Percentiles rank a stretch among this genome's conserved stretches.
Conservation (phyloP, 2,113 vertebrate species). For the Mungos mungo region DNA sequence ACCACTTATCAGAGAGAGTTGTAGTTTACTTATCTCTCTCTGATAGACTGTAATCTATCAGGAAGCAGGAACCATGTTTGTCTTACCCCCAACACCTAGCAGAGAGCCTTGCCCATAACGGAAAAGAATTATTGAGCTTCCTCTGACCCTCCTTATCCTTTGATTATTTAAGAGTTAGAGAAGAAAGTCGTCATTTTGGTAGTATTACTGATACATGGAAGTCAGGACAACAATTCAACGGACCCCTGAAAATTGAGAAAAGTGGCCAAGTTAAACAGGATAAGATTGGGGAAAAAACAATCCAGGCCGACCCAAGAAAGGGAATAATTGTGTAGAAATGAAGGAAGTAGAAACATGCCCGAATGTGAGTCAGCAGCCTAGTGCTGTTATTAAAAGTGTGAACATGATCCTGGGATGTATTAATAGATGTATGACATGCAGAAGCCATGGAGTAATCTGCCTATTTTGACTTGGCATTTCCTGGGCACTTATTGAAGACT, state of each 20-base stretch:
- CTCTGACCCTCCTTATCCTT: background rate
- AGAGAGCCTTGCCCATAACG: background rate
- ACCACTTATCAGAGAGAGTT: background rate
- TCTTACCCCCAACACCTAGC: background rate
- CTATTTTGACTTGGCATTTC: slow-evolving; percentile 68
- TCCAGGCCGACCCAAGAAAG: slow-evolving; percentile 44
- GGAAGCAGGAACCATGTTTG: background rate
- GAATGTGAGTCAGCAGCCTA: slow-evolving; percentile 77
- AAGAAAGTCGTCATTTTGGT: slow-evolving; percentile 28
- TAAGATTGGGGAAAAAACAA: slow-evolving; percentile 50
- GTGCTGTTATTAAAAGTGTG: slow-evolving; percentile 79
- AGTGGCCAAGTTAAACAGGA: slow-evolving; percentile 44
- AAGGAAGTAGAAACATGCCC: slow-evolving; percentile 69
- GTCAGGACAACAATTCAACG: background rate
- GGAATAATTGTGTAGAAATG: slow-evolving; percentile 65
- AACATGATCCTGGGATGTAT: slow-evolving; percentile 77
- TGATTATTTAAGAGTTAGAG: slow-evolving; percentile 41
- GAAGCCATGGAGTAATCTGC: slow-evolving; percentile 74
- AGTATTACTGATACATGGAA: background rate
- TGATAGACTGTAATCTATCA: background rate
- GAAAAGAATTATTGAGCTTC: background rate
- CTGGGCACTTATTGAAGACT: slow-evolving; percentile 30
- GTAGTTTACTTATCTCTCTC: background rate
- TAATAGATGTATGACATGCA: slow-evolving; percentile 78
- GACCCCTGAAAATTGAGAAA: slow-evolving; percentile 12